A percentile compares a stretch with the other conserved stretches of the same genome.
Evolutionary conservation across 2,113 vertebrate species (phyloP).

Genomic region (Aplodontia rufa): DNA sequence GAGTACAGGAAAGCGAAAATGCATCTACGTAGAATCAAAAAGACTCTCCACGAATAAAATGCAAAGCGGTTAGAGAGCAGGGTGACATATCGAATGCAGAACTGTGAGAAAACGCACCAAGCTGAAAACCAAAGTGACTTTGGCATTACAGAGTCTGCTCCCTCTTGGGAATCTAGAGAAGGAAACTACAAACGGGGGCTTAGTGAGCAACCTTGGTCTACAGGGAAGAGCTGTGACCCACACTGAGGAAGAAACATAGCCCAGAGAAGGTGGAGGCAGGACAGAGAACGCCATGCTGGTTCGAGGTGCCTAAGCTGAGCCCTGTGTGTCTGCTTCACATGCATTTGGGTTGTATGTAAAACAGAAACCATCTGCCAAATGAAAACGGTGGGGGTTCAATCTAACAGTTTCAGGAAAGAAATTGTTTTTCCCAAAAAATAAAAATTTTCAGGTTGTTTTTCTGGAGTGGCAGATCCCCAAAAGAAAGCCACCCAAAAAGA

Average conservation of each 20-base stretch:
- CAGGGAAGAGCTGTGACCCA: not conserved
- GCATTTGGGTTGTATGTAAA: not conserved
- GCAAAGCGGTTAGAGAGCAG: not conserved
- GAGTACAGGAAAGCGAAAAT: not conserved
- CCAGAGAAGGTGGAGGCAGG: not conserved
- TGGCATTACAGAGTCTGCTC: not conserved
- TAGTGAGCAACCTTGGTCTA: not conserved
- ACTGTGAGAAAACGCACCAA: not conserved
- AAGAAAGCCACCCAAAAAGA: not conserved
- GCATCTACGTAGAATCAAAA: not conserved
- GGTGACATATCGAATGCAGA: not conserved
- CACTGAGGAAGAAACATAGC: not conserved
- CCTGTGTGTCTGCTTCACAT: not conserved
- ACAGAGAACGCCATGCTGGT: not conserved
- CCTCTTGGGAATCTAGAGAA: not conserved
- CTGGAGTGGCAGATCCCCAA: not conserved
- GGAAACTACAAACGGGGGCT: not conserved
- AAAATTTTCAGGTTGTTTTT: not conserved
- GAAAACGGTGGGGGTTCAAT: not conserved
- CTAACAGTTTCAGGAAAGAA: not conserved
- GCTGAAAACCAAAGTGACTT: not conserved
- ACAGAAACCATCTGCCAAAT: not conserved
- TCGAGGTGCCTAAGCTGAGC: not conserved
- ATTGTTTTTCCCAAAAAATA: not conserved
- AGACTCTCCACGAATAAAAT: slow-evolving; percentile 8